Base-by-base conservation (phyloP, 2,888 invertebrate species). In the Standfussiana lucernea region DNA sequence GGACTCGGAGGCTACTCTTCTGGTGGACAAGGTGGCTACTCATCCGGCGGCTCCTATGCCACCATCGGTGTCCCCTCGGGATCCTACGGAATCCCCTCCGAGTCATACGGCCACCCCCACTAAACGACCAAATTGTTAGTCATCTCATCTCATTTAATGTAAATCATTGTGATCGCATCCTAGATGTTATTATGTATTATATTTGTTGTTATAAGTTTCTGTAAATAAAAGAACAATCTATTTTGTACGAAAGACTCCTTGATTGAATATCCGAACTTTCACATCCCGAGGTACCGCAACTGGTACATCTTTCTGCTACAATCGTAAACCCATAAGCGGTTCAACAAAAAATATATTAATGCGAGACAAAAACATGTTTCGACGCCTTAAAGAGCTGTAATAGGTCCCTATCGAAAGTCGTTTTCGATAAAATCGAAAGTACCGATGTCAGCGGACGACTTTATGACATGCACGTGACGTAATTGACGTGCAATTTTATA, bases 131-230 rank as follows among this genome's bases (percentile, higher is more conserved):
- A 90, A 91, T 90, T 85, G 86, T 90, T 94, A 95, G 95, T 95
- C 95, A 95, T 93, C 89, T 93, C 94, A 95, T 94, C 92, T 93
- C 93, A 94, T 95, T 92, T 94, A 92, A 94, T 94, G 93, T 92
- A 93, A 95, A 90, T 91, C 95, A 96, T 96, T 96, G 96, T 96
- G 96, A 96, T 96, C 95, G 93, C 95, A 93, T 91, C 93, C 88
- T 96, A 96, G 95, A 93, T 92, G 92, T 93, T 92, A 95, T 92
- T 93, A 92, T 95, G 94, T 96, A 95, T 95, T 95, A 92, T 92
- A 92, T 88, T 88, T 90, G 93, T 94, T 95, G 94, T 94, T 95
- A 83, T 96, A 96, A 95, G 95, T 95, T 96, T 96, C 96, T 97
- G 97, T 97, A 97, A 97, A 97, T 97, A 96, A 96, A 96, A 93